Evolutionary conservation across 2,888 invertebrate genomes (phyloP), one percentile per base, ranked within the genome.

Genomic region (Dioctria linearis): DNA sequence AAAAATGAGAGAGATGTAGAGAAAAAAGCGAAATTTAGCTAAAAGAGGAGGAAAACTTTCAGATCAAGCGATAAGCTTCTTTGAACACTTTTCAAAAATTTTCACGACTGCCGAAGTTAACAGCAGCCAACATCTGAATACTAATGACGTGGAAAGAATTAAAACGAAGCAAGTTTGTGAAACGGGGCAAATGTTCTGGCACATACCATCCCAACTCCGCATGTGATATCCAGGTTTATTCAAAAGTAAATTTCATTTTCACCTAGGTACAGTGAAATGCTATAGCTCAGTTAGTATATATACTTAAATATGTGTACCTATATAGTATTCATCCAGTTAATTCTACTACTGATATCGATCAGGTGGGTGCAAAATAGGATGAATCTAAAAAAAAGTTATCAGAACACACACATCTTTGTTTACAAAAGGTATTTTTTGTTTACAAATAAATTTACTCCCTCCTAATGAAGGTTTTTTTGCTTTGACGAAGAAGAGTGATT

Each of bases 21-120:
- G 25, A 73, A 73, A 73, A 54, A 51, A 61, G 63, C 43, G n/a
- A 8, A 63, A 76, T 59, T 1, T 2, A 25, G 0, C 25, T 25
- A 25, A 25, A 25, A 25, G 25, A 59, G 8, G 40, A 54, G 54
- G 25, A 37, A 59, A 75, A 59, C 59, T 75, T 75, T 76, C 76
- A 61, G 76, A 76, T 76, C 76, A 63, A 49, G 49, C 76, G 79
- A 81, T 81, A 81, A 81, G 80, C 81, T 61, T 59, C 79, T 75
- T 81, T 79, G 73, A 78, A 81, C 73, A 13, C 40, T 81, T 73
- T 81, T 39, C 59, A 79, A 25, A 79, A 76, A 71, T 63, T 67
- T 61, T 81, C 67, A 42, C 25, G 66, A 73, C 67, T 66, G 73
- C 75, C 75, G 61, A 79, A 71, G 65, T 81, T 75, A 54, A 39